These are phyloP conservation scores for Pungitius pungitius DNA, from an alignment of 2,113 vertebrate species.

Conservation along the genomic window DNA sequence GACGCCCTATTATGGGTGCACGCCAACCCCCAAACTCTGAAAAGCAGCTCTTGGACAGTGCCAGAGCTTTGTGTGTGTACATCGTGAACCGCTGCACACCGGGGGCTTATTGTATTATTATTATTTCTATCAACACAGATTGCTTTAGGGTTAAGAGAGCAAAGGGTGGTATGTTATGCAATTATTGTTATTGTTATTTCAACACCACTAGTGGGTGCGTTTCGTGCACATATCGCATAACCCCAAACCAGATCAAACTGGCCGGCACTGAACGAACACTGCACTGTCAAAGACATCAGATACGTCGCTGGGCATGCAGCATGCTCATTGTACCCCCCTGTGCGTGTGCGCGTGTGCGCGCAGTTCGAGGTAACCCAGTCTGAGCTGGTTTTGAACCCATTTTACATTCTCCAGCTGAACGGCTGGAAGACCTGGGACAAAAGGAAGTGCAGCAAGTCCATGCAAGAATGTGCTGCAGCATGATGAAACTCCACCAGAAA, in stretches of 20 bases:
- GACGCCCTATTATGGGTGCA: slow-evolving; percentile 42
- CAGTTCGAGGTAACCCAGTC: slow-evolving; percentile 45
- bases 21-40: slow-evolving; percentile 50
- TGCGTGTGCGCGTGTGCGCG: not conserved
- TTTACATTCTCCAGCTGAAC: slow-evolving; percentile 4
- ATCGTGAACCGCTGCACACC: not conserved
- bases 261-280: slow-evolving; percentile 4
- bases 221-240: not conserved
- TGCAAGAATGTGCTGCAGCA: slow-evolving; percentile 13
- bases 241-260: slow-evolving; percentile 24
- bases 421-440: not conserved
- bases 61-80: slow-evolving; percentile 4
- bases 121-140: not conserved
- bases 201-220: not conserved
- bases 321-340: not conserved
- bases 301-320: slow-evolving; percentile 29
- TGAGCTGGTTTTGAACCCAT: slow-evolving; percentile 57
- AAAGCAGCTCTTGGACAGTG: slow-evolving; percentile 20
- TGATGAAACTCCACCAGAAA: slow-evolving; percentile 56
- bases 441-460: not conserved
- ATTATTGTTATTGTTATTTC: not conserved
- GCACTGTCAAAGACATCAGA: slow-evolving; percentile 16
- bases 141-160: no score
- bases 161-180: not conserved
- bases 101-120: not conserved